phyloP scores from a whole-genome alignment of 2,888 invertebrate species.

The Chouioia cunea region DNA sequence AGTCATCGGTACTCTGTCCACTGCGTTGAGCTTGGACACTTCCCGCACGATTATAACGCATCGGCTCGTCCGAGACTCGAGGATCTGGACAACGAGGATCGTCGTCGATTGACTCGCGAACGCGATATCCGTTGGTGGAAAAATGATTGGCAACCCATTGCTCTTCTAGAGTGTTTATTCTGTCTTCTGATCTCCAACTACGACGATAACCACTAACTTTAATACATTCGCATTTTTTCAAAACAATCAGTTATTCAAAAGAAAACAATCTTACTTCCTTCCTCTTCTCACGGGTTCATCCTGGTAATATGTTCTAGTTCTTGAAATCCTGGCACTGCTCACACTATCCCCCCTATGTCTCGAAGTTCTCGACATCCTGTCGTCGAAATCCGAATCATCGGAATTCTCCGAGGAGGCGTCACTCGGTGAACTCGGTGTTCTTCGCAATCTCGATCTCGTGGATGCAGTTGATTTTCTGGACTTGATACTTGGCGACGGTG shows the following conservation, averaged over 20 bases:
- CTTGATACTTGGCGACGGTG: slow-evolving; percentile 77
- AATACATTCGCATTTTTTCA: neutral
- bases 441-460: slow-evolving; percentile 69
- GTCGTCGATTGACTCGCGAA: slow-evolving; percentile 39
- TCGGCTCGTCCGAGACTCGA: slow-evolving; percentile 25
- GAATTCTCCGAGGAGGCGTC: slow-evolving; percentile 67
- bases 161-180: slow-evolving; percentile 57
- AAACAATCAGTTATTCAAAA: neutral
- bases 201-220: neutral
- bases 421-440: slow-evolving; percentile 59
- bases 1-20: slow-evolving; percentile 45
- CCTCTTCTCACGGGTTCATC: slow-evolving; percentile 36
- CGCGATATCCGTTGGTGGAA: slow-evolving; percentile 5
- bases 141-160: slow-evolving; percentile 58
- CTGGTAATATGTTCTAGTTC: slow-evolving; percentile 26
- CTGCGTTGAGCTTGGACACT: slow-evolving; percentile 49
- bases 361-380: slow-evolving; percentile 63
- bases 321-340: neutral
- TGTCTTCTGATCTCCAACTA: slow-evolving; percentile 62
- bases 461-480: slow-evolving; percentile 78
- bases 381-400: slow-evolving; percentile 76
- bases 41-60: slow-evolving; percentile 44
- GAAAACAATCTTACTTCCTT: slow-evolving; percentile 25
- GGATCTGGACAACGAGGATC: slow-evolving; percentile 45
- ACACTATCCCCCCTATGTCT: slow-evolving; percentile 49